Base-by-base conservation (phyloP, 1,140 invertebrate genomes). In the Pseudomyrmex pallidus region DNA sequence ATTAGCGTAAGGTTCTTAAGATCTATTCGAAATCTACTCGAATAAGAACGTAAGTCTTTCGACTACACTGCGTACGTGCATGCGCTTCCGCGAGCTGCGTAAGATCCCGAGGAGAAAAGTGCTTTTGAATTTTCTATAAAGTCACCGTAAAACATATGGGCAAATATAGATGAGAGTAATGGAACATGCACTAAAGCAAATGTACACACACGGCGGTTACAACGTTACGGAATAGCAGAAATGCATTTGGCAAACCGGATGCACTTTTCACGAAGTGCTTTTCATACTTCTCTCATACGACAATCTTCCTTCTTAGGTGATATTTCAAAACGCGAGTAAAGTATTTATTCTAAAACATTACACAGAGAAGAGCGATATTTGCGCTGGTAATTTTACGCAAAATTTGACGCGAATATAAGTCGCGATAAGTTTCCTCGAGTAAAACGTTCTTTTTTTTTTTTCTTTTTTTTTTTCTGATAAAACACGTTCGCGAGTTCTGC, bases 191-290 rank as follows among this genome's bases (percentile, higher is more conserved):
- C 57, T 20, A 57, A 20, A 73, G 57, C n/a, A 56, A 80, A 68
- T 54, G n/a, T 63, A 54, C 56, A 54, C 46, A 17, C 17, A 48
- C 68, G 61, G 20, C 17, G 52, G 59, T 78, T 78, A 78, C 48
- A 3, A 54, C 74, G 17, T 59, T 62, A 63, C 12, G 66, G 20
- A 80, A 82, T 70, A 59, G 76, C 76, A 22, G 54, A 74, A 52
- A 57, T 20, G 67, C 78, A 82, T 82, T 82, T 82, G 44, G 17
- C 50, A 73, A 84, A 84, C 77, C 46, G 76, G 62, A 56, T 82
- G 50, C 66, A 64, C 59, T 84, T 84, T 84, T 72, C 68, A 66
- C 22, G 22, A 63, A 82, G n/a, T 54, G 46, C 50, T 72, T 73
- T 56, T 8, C 35, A n/a, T 68, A 44, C 15, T 46, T 80, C 56